Conservation (phyloP, 1,140 invertebrate species). For the Sarcophaga peregrina region DNA sequence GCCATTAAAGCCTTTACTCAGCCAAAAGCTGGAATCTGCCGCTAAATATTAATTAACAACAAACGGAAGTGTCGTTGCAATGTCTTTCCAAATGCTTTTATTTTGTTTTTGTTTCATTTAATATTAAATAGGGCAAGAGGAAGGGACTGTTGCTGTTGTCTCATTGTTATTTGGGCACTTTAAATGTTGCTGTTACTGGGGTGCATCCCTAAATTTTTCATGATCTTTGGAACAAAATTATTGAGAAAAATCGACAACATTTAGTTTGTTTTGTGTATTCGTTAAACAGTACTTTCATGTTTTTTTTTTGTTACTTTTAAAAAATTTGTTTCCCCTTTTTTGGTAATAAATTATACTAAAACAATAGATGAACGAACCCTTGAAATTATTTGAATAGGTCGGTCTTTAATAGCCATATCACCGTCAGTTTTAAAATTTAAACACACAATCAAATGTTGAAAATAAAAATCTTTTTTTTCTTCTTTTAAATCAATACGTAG, state of each 20-base stretch:
- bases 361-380: slow-evolving; percentile 29
- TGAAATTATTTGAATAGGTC: slow-evolving; percentile 33
- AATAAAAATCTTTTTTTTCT: neutral
- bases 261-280: slow-evolving; percentile 18
- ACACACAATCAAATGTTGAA: neutral
- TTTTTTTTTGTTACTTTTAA: neutral
- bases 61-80: slow-evolving; percentile 6
- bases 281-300: neutral
- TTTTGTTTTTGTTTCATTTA: too few relatives aligned
- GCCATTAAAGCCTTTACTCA: neutral
- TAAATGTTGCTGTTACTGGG: neutral
- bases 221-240: neutral
- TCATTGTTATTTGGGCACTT: neutral
- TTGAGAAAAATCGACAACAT: neutral
- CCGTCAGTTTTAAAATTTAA: neutral
- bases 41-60: slow-evolving; percentile 5
- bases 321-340: neutral
- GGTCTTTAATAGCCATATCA: slow-evolving; percentile 35
- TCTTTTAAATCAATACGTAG: too few relatives aligned
- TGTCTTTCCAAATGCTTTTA: neutral
- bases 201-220: slow-evolving; percentile 31
- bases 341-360: slow-evolving; percentile 25
- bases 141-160: neutral
- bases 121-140: neutral
- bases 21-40: neutral